Base-by-base conservation (phyloP, 2,113 vertebrate genomes). In the Silurus asotus region DNA sequence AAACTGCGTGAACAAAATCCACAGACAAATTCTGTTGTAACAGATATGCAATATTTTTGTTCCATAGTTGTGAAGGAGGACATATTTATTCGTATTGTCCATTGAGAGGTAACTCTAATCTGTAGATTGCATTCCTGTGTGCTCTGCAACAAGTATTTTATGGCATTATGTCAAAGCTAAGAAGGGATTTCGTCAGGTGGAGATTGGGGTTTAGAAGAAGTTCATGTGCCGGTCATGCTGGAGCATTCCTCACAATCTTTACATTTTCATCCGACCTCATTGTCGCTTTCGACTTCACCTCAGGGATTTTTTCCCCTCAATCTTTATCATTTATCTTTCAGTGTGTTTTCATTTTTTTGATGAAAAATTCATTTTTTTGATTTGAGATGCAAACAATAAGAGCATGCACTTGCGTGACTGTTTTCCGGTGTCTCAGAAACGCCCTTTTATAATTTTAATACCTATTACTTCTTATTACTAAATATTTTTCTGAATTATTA, bases 161-260 rank as follows among this genome's bases (percentile, higher is more conserved):
- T 89, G 91, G 87, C 89, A 85, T 86, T 91, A 92, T 88, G 92
- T 93, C 91, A 91, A 83, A 83, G 85, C 49, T 88, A 92, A 90
- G 90, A 94, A 93, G 3, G 64, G 91, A 92, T 93, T 94, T 91
- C 91, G 94, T 82, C 90, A 92, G 92, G 91, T 93, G 92, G 90
- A 94, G 91, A 88, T 90, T 72, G 90, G 92, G 90, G 93, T 95
- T 95, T 91, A 91, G 91, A 92, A 95, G 95, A 92, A 95, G 95
- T 96, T 96, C 95, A 96, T 88, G 85, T 62, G 69, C 84, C 90
- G 92, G 93, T 94, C 93, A 94, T 8, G 48, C 81, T 8, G 53
- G 82, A 92, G 90, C 91, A 93, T 93, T 94, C 93, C 91, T 82
- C 23, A 77, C 91, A 91, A 61, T 93, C 90, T 91, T 94, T 89